Evolutionary conservation across 2,113 vertebrate species (phyloP).

Genomic region (Telmatochromis brichardi): DNA sequence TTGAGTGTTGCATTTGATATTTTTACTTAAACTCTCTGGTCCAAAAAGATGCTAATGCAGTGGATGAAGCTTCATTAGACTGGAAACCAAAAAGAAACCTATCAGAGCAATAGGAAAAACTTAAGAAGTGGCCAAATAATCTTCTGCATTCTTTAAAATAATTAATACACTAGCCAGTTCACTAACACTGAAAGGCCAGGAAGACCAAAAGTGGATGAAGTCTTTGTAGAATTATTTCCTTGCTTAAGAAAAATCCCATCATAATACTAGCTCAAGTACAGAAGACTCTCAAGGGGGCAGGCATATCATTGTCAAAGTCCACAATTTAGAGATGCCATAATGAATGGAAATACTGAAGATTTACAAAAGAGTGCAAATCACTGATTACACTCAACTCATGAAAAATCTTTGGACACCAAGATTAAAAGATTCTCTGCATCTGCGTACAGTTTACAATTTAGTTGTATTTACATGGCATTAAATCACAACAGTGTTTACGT

Average conservation of each 20-base stretch:
- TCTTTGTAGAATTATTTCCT: not conserved
- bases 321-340: not conserved
- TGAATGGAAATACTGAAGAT: not conserved
- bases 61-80: not conserved
- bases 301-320: not conserved
- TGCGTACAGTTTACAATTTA: not conserved
- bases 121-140: accelerated
- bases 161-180: not conserved
- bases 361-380: not conserved
- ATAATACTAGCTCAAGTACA: accelerated
- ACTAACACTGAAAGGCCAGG: not conserved
- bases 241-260: not conserved
- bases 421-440: not conserved
- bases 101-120: accelerated
- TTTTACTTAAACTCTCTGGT: not conserved
- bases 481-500: not conserved
- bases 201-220: accelerated
- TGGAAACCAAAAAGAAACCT: not conserved
- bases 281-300: accelerated
- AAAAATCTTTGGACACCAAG: not conserved
- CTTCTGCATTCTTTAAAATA: not conserved
- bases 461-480: accelerated
- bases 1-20: not conserved
- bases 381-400: accelerated
- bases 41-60: not conserved